Percentiles rank a stretch among this genome's conserved stretches.
These are phyloP conservation scores for Eilema sororculum DNA, from an alignment of 2,888 invertebrate genomes.

Conservation along the genomic window DNA sequence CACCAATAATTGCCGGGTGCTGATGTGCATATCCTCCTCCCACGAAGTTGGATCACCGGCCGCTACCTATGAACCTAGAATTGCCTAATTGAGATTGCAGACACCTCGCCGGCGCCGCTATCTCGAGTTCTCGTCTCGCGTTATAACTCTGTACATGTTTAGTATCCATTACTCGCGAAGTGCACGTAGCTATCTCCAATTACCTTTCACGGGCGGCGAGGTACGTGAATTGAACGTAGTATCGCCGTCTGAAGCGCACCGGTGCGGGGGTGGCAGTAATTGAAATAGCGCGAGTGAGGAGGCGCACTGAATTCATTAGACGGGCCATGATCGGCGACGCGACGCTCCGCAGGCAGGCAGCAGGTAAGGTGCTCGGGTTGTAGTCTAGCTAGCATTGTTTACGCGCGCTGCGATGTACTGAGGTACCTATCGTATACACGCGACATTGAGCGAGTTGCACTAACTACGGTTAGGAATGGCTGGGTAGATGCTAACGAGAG, in stretches of 20 bases:
- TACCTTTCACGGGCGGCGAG: constrained; percentile 33
- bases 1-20: constrained; percentile 53
- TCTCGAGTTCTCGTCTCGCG: constrained; percentile 16
- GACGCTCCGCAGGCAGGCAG: constrained; percentile 6
- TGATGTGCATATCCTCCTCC: constrained; percentile 51
- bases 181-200: constrained; percentile 47
- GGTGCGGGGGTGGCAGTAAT: constrained; percentile 37
- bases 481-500: constrained; percentile 35
- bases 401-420: constrained; percentile 27
- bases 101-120: constrained; percentile 41
- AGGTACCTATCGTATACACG: constrained; percentile 9
- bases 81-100: constrained; percentile 60
- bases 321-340: constrained; percentile 37
- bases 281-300: constrained; percentile 51
- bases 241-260: constrained; percentile 24
- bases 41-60: constrained; percentile 38
- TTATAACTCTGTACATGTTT: constrained; percentile 39
- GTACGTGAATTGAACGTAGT: constrained; percentile 37
- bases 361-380: constrained; percentile 46
- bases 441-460: constrained; percentile 15
- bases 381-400: constrained; percentile 50
- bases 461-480: constrained; percentile 32
- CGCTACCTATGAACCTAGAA: constrained; percentile 45
- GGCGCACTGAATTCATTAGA: constrained; percentile 52
- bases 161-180: constrained; percentile 45